A percentile compares a stretch with the other conserved stretches of the same genome.
Evolutionary conservation across 1,140 invertebrate genomes (phyloP).

Genomic region (Arctopsyche grandis): DNA sequence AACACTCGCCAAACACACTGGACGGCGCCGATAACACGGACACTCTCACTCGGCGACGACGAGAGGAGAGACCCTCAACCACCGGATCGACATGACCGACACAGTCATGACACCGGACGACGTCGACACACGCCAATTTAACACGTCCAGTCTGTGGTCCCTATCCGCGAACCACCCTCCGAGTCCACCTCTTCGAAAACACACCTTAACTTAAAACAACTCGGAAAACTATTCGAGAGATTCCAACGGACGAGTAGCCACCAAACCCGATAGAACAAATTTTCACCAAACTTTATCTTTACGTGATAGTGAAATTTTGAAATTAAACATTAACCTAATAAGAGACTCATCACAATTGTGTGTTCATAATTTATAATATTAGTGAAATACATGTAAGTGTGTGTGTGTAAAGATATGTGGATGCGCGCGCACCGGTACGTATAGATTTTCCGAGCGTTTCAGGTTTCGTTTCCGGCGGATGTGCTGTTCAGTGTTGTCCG

Average conservation of each 20-base stretch:
- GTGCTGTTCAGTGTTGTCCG: not conserved
- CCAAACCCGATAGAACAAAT: not conserved
- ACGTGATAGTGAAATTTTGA: not conserved
- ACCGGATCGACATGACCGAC: conserved; percentile 19
- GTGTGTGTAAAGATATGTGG: not conserved
- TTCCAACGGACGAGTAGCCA: not conserved
- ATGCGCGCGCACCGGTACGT: not conserved
- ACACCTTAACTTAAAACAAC: not conserved
- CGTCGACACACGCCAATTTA: not conserved
- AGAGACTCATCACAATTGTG: not conserved
- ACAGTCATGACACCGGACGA: not conserved
- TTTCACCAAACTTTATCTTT: not conserved
- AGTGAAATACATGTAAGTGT: no score
- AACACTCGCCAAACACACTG: conserved; percentile 44
- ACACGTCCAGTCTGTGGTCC: not conserved
- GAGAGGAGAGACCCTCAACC: not conserved
- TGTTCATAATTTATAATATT: no score
- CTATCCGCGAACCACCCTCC: not conserved
- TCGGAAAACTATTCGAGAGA: not conserved
- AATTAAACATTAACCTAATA: not conserved
- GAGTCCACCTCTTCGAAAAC: not conserved
- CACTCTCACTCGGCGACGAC: conserved; percentile 40
- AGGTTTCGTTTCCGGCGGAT: conserved; percentile 47
- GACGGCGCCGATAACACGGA: conserved; percentile 41
- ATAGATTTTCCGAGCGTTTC: conserved; percentile 37